Evolutionary conservation across 2,113 vertebrate genomes (phyloP), one percentile per base, ranked within the genome.

Genomic region (Tichodroma muraria): DNA sequence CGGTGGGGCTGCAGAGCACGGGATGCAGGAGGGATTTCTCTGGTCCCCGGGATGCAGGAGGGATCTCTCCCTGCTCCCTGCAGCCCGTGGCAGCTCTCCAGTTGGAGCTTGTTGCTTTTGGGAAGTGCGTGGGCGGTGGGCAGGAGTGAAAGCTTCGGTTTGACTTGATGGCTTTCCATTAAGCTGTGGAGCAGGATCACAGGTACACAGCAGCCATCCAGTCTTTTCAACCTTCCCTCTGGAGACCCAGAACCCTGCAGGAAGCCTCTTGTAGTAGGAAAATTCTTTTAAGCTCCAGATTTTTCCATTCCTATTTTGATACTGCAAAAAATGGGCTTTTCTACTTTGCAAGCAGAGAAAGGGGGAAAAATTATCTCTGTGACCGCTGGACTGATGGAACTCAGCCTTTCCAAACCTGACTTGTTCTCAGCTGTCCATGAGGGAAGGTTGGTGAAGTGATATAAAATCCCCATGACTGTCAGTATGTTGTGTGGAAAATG

Each of bases 131-230:
- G 33, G 96, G 89, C 1, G 8, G 45, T 45, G 86, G 76, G 80
- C 80, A 53, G 94, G 28, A 80, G 56, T 5, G 70, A 70, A 42
- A n/a, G 89, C 77, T 54, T 70, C 8, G 1, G 18, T 80, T 81
- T 53, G 84, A 15, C 86, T 94, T 64, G 84, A 68, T 96, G 94
- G 73, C 65, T 95, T 94, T 92, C 77, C 80, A 75, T 90, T 37
- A 40, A 81, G 87, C 90, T 49, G 33, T n/a, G 33, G 77, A 86
- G 89, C 72, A 83, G 84, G 71, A 78, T 89, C 69, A 52, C 69
- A 89, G 91, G 93, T 89, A 68, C 84, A 3, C 73, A 81, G 89
- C 89, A 78, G 72, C 52, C 72, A 59, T 75, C 56, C 4, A 3
- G 4, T 63, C 80, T 37, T 95, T 75, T 45, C 87, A 75, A 7